Percentiles rank a stretch among this genome's conserved stretches.
Conservation (phyloP, 1,140 invertebrate genomes). For the Tachypleus tridentatus region DNA sequence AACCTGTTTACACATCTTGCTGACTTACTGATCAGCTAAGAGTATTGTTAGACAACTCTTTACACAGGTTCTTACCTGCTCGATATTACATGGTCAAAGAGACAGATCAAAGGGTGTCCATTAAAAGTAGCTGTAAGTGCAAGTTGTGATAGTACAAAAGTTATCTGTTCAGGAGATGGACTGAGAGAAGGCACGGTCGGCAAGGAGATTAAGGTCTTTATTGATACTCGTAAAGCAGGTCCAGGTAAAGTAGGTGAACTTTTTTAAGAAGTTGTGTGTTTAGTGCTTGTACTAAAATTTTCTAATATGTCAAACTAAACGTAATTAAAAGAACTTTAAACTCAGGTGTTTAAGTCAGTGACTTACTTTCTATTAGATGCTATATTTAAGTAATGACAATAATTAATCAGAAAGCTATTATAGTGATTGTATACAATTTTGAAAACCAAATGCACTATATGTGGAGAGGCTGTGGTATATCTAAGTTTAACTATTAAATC, state of each 20-base stretch:
- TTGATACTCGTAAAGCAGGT: conserved; percentile 88
- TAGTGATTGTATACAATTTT: no score
- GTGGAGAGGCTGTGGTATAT: no score
- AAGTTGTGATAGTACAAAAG: conserved; percentile 37
- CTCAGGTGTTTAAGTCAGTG: no score
- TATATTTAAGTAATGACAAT: no score
- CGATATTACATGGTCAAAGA: conserved; percentile 81
- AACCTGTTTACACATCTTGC: conserved; percentile 2
- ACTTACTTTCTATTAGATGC: no score
- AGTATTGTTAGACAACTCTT: neutral
- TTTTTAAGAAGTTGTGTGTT: neutral
- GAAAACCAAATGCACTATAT: no score
- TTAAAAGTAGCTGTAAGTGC: conserved; percentile 38
- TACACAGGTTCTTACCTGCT: conserved; percentile 51
- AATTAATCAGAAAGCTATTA: neutral
- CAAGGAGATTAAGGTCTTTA: conserved; percentile 86
- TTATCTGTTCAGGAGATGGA: conserved; percentile 61
- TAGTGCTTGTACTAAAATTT: neutral
- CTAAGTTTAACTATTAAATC: no score
- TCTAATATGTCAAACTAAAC: no score
- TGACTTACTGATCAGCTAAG: neutral
- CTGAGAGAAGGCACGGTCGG: conserved; percentile 83
- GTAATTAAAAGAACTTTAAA: neutral
- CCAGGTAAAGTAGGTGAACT: conserved; percentile 43
- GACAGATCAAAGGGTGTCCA: conserved; percentile 41